phyloP scores from a whole-genome alignment of 2,113 vertebrate species.

The Eurystomus gularis region DNA sequence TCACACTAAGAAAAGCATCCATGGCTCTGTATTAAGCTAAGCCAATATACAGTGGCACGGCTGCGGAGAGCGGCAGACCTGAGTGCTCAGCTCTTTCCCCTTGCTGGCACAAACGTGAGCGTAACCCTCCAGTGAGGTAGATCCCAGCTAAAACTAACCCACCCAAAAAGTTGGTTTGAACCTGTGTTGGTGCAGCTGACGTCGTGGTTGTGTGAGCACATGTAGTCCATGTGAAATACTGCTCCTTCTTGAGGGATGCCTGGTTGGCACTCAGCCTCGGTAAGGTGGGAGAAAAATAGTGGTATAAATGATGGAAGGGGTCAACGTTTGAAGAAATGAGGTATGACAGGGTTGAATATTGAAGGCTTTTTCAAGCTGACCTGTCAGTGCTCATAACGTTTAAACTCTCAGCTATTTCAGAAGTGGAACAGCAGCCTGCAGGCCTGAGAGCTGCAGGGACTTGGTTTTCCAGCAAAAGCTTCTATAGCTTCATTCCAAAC shows the following conservation, averaged over 20 bases:
- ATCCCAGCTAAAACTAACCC: background rate
- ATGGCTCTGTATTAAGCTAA: background rate
- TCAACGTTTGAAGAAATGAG: background rate
- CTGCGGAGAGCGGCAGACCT: background rate
- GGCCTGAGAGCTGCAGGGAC: background rate
- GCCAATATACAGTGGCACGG: background rate
- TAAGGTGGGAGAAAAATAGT: background rate
- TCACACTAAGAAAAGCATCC: background rate
- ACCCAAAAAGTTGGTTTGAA: fast-evolving
- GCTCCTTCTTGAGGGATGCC: background rate
- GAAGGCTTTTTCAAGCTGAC: background rate
- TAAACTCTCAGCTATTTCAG: background rate
- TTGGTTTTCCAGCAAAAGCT: background rate
- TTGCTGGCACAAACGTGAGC: background rate
- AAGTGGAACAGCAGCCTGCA: background rate
- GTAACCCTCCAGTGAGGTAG: background rate
- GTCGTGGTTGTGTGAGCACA: fast-evolving
- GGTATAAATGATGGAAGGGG: background rate
- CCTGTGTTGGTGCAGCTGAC: background rate
- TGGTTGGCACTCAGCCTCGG: background rate
- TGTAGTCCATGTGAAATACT: fast-evolving
- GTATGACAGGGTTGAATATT: background rate
- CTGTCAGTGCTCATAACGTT: background rate
- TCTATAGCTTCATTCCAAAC: background rate
- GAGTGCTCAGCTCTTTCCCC: background rate